Evolutionary conservation across 1,140 invertebrate species (phyloP).

Genomic region (Heliconius congener): DNA sequence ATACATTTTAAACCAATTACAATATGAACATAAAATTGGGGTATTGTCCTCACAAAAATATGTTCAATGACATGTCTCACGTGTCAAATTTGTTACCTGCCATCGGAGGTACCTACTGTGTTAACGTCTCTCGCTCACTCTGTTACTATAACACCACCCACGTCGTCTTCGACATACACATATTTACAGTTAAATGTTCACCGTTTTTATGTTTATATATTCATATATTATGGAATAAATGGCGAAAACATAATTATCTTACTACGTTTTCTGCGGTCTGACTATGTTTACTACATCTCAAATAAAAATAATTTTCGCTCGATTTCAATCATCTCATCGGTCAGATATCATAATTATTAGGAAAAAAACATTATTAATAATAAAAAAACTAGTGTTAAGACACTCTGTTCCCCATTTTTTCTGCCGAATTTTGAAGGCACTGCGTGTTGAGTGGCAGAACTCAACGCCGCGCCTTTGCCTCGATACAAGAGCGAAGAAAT

Average conservation of each 20-base stretch:
- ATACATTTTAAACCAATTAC: too few relatives aligned
- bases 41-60: background rate
- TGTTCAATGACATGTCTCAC: background rate
- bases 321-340: background rate
- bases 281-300: too few relatives aligned
- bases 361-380: too few relatives aligned
- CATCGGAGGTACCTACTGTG: constrained; percentile 44
- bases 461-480: too few relatives aligned
- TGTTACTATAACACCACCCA: constrained; percentile 51
- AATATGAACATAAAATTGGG: background rate
- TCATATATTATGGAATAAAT: background rate
- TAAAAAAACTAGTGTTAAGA: background rate
- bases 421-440: too few relatives aligned
- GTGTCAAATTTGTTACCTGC: constrained; percentile 47
- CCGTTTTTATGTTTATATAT: background rate
- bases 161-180: constrained; percentile 36
- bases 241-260: too few relatives aligned
- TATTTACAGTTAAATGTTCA: constrained; percentile 21
- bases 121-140: constrained; percentile 43
- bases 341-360: background rate
- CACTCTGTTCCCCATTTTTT: too few relatives aligned
- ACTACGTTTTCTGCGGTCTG: too few relatives aligned
- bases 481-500: too few relatives aligned
- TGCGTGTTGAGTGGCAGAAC: too few relatives aligned
- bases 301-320: background rate